phyloP scores from a whole-genome alignment of 2,888 invertebrate species.

The Beris morrisii region DNA sequence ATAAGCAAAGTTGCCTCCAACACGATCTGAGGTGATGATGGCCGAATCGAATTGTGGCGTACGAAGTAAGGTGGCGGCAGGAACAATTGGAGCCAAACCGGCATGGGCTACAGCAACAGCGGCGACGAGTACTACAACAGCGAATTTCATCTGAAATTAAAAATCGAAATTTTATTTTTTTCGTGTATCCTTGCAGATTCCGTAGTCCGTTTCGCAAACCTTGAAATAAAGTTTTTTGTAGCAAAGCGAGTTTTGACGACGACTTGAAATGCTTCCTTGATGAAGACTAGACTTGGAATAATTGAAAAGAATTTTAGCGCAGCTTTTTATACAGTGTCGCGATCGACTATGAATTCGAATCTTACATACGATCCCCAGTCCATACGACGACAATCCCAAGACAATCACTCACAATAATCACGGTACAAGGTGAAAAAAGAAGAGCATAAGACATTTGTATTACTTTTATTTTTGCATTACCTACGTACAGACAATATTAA shows the following conservation, averaged over 20 bases:
- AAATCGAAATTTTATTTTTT: constrained; percentile 7
- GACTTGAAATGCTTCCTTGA: constrained; percentile 27
- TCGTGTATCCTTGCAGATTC: background rate
- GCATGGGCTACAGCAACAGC: constrained; percentile 27
- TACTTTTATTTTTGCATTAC: constrained; percentile 4
- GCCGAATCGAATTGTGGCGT: constrained; percentile 59
- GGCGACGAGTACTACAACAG: constrained; percentile 31
- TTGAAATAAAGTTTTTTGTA: constrained; percentile 25
- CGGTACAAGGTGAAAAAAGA: constrained; percentile 19
- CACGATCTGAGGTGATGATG: constrained; percentile 58
- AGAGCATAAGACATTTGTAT: constrained; percentile 19
- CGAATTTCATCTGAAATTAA: constrained; percentile 37
- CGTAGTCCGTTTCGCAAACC: constrained; percentile 4
- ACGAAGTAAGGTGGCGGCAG: constrained; percentile 46
- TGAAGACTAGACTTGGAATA: constrained; percentile 27
- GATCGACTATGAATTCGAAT: background rate
- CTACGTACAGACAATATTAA: background rate
- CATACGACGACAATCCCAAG: constrained; percentile 10
- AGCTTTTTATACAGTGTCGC: constrained; percentile 23
- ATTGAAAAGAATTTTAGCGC: constrained; percentile 18
- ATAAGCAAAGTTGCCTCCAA: constrained; percentile 62
- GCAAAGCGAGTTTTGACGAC: background rate
- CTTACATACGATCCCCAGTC: constrained; percentile 13
- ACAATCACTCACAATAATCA: constrained; percentile 14
- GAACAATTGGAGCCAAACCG: constrained; percentile 32